Evolutionary conservation across 2,888 invertebrate species (phyloP), one percentile per base, ranked within the genome.

Genomic region (Dendrolimus pini): DNA sequence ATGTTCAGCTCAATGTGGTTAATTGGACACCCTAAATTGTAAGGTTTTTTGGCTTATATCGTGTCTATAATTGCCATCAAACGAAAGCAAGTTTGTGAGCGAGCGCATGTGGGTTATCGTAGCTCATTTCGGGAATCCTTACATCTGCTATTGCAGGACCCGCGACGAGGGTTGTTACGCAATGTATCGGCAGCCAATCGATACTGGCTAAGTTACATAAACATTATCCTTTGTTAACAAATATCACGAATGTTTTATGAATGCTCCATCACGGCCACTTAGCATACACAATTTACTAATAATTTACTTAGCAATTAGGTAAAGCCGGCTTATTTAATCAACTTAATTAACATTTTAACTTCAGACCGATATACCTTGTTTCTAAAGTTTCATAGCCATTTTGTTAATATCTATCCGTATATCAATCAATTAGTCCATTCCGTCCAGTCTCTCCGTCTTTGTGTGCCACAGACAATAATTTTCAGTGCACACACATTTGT

Each of bases 61-160:
- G 30, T 30, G 6, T 54, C 55, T 57, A 13, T 54, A 14, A 41
- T 47, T 41, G 47, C 41, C 54, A 52, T 54, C 13, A 14, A 52
- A 55, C 53, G 41, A 41, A 53, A 59, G 53, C 58, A 30, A 30
- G 30, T 30, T 30, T 42, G 53, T 54, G 10, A 41, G 2, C 30
- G 52, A 58, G 41, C 47, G 55, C 55, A 14, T 30, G 59, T 66
- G 62, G 68, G 64, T 64, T 72, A 70, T 70, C 65, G 68, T 57
- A 62, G 62, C 62, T 66, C 65, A 72, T 75, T 78, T 72, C 57
- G 72, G 62, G 85, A 86, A 86, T 80, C 86, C 87, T 76, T 79
- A 85, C 70, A 82, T 74, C 70, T 84, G 83, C 82, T 77, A 66
- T 68, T 30, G 30, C 30, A 30, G 30, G 66, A 69, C 59, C 65